These are phyloP conservation scores for Rhagoletis zephyria DNA, from an alignment of 1,140 invertebrate species.

Conservation along the genomic window DNA sequence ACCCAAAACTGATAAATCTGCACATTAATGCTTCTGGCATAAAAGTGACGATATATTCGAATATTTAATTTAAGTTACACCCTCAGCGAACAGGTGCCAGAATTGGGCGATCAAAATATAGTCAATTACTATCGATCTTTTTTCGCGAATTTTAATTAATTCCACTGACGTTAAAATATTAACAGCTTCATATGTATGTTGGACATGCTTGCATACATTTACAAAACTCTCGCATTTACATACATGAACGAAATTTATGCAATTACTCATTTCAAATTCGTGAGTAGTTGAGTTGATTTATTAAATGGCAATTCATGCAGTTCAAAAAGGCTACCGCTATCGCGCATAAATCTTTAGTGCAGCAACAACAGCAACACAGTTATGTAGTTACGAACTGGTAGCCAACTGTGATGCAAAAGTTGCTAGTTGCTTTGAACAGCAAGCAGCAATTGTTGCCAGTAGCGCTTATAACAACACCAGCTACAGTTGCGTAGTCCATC, in stretches of 20 bases:
- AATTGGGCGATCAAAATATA: background rate
- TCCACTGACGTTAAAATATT: too few species aligned
- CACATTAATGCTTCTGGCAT: too few species aligned
- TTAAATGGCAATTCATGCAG: conserved; percentile 51
- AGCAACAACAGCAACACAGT: background rate
- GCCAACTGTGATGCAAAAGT: background rate
- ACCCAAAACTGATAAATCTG: too few species aligned
- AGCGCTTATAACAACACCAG: too few species aligned
- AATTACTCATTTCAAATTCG: conserved; percentile 48
- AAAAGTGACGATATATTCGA: too few species aligned
- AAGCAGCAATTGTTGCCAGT: too few species aligned
- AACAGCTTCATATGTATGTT: background rate
- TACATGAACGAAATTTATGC: conserved; percentile 50
- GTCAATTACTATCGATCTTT: conserved; percentile 11
- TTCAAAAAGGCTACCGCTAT: conserved; percentile 44
- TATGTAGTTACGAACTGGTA: background rate
- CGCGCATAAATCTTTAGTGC: conserved; percentile 8
- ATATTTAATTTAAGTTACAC: background rate
- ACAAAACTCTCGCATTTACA: background rate
- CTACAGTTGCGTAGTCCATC: too few species aligned
- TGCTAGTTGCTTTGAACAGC: too few species aligned
- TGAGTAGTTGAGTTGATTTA: conserved; percentile 50
- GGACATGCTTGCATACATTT: background rate
- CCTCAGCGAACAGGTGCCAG: background rate
- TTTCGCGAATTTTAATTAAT: conserved; percentile 21